Conservation (phyloP, 2,113 vertebrate species). For the Microcebus lehilahytsara region DNA sequence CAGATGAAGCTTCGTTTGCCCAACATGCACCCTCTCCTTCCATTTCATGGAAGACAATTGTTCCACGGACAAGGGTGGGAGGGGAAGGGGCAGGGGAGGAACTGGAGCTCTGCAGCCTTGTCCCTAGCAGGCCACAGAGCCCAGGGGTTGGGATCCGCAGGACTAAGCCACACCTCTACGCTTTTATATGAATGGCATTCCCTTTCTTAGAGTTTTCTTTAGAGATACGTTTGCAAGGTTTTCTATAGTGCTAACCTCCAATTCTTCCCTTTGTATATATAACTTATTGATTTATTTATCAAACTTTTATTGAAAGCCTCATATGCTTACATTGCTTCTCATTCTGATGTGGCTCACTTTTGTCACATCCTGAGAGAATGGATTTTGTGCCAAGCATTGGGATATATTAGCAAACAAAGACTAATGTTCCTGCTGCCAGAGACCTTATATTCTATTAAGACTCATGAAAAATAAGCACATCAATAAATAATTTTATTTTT, state of each 20-base stretch:
- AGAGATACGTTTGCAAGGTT: background rate
- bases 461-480: background rate
- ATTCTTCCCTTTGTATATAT: background rate
- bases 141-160: no score
- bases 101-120: no score
- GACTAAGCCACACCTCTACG: background rate
- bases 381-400: background rate
- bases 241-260: background rate
- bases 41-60: no score
- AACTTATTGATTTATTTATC: background rate
- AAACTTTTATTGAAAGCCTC: background rate
- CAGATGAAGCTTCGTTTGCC: no score
- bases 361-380: background rate
- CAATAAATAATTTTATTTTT: background rate
- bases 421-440: background rate
- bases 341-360: no score
- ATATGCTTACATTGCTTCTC: background rate
- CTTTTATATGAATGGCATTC: background rate
- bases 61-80: no score
- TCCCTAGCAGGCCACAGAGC: no score
- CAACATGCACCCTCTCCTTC: no score
- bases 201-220: background rate
- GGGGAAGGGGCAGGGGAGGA: no score
- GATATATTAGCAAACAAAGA: background rate
- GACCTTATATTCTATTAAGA: background rate